Base-by-base conservation (phyloP, 2,888 invertebrate species). In the Flexamia atlantica region DNA sequence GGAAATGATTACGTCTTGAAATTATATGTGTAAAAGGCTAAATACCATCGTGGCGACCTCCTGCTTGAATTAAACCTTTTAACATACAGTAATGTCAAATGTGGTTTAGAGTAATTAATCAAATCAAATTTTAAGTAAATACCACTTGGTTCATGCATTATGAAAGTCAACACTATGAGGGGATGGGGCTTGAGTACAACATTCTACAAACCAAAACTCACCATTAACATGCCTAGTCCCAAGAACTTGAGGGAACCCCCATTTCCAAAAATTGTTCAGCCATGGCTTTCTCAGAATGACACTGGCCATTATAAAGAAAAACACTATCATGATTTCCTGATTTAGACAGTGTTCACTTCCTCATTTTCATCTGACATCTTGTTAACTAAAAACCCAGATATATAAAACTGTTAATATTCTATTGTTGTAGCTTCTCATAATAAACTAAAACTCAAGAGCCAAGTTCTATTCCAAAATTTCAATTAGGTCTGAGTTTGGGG, bases 261-360 rank as follows among this genome's bases (percentile, higher is more conserved):
- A 76, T 20, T 28, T 76, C 76, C 76, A 76, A 40, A 76, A 46
- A 28, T 76, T 25, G 4, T 28, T 76, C 14, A 76, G 28, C 42
- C 42, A 76, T 2, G 28, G 50, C 12, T 50, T 76, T 50, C 50
- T 76, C 25, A 76, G n/a, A 28, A 76, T 76, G 1, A 23, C 30
- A 28, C 3, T 46, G 25, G 76, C 76, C 76, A 76, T 76, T 28
- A 76, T 42, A 40, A 76, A 76, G 46, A 42, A 76, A 76, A 42
- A 46, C n/a, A 76, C 76, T 76, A 76, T 76, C 76, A 76, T 76
- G 40, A 9, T 50, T 64, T 17, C 64, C 10, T 64, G 12, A 14
- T 40, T 72, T 40, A 72, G 40, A 9, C 72, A 72, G 72, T 17
- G 30, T 28, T 28, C 64, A 30, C 20, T 30, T 25, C 64, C 64